phyloP scores from a whole-genome alignment of 2,888 invertebrate genomes.

The Agrotis segetum region DNA sequence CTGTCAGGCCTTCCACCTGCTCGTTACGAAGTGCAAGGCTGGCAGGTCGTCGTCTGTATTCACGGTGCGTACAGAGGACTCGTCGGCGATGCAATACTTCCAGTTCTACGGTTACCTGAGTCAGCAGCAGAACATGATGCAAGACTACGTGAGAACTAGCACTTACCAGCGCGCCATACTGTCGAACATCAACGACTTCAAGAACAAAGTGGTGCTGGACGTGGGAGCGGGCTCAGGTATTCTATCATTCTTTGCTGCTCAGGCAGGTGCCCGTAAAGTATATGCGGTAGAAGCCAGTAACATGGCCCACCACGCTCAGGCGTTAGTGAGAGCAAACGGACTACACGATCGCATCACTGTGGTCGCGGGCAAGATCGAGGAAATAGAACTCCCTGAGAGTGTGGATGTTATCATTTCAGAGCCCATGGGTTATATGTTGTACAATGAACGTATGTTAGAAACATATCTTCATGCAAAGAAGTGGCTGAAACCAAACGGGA shows the following conservation, averaged over 20 bases:
- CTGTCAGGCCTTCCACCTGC: slow-evolving; percentile 94
- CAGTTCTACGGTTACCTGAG: slow-evolving; percentile 99
- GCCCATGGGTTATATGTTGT: slow-evolving; percentile 99
- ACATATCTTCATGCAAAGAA: slow-evolving; percentile 99
- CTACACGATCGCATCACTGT: slow-evolving; percentile 97
- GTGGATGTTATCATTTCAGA: slow-evolving; percentile 99
- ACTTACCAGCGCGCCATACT: slow-evolving; percentile 99
- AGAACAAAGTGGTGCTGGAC: slow-evolving; percentile 97
- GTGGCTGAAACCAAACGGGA: slow-evolving; percentile 97
- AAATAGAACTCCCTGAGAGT: slow-evolving; percentile 98
- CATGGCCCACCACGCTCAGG: slow-evolving; percentile 99
- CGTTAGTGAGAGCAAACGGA: slow-evolving; percentile 97
- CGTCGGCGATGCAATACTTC: slow-evolving; percentile 99
- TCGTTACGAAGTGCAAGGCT: slow-evolving; percentile 93
- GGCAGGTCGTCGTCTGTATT: slow-evolving; percentile 96
- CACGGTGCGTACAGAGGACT: slow-evolving; percentile 98
- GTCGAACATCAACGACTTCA: slow-evolving; percentile 97
- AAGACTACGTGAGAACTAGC: slow-evolving; percentile 99
- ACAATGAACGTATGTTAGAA: slow-evolving; percentile 99
- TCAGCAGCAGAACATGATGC: slow-evolving; percentile 99
- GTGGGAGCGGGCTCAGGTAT: slow-evolving; percentile 99
- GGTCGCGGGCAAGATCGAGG: slow-evolving; percentile 99
- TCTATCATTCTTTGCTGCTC: slow-evolving; percentile 99
- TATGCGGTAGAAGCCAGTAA: slow-evolving; percentile 99
- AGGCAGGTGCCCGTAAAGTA: slow-evolving; percentile 98